Base-by-base conservation (phyloP, 2,797 vertebrate species). In the Danio albolineatus region DNA sequence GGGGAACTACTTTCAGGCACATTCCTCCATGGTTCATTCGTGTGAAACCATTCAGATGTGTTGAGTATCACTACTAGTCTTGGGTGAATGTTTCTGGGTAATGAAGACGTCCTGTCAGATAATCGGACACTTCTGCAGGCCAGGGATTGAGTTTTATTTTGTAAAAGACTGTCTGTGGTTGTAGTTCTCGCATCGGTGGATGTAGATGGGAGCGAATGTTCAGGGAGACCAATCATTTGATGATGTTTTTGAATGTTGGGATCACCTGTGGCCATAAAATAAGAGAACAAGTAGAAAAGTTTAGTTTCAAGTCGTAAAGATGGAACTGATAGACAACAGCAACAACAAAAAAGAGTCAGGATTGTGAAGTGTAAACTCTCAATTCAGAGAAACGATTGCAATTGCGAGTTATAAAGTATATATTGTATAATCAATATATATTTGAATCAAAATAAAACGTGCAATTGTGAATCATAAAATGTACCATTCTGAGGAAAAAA, bases 31-130 rank as follows among this genome's bases (percentile, higher is more conserved):
- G 6, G 0, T 76, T 53, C 43, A 84, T 62, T 53, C 54, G 39
- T 38, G 5, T 54, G 21, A 46, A 56, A 48, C 67, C 83, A 83
- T 19, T 74, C 36, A 0, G 87, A 87, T 17, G 86, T 9, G 43
- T 85, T 77, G 2, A 79, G 46, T 5, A 62, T 43, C 1, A 86
- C 10, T 8, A 51, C 70, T n/a, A 69, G 65, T 59, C 60, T 73
- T 8, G 53, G 76, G 12, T 43, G 16, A 14, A 10, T 8, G 36
- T 56, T 67, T 9, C 65, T 13, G 4, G 65, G 71, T 86, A 44
- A 44, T 44, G 76, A 84, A 19, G 61, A 84, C 56, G 57, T 78
- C 64, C 14, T 44, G 0, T 82, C 36, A 53, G 5, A 9, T 61
- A 71, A 78, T 43, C 0, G 12, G 10, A 61, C n/a, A 54, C 39